A percentile compares a stretch with the other conserved stretches of the same genome.
Evolutionary conservation across 2,113 vertebrate species (phyloP).

Genomic region (Sclerurus mexicanus): DNA sequence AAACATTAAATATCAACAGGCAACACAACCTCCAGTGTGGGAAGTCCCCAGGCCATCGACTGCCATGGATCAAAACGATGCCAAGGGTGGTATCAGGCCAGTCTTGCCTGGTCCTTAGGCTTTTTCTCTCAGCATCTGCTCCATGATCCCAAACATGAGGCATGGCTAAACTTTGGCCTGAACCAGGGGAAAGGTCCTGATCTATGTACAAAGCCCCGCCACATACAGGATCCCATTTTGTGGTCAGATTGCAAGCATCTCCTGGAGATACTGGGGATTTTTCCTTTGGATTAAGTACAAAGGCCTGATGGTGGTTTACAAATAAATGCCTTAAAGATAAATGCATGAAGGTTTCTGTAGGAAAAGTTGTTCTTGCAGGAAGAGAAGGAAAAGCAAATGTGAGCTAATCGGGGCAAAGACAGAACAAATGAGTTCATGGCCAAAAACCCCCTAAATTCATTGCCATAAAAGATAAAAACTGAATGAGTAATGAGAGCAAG

Average conservation of each 20-base stretch:
- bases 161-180: not conserved
- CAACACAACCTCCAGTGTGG: not conserved
- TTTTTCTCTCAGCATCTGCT: not conserved
- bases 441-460: not conserved
- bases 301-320: conserved; percentile 16
- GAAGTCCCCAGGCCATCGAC: not conserved
- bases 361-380: not conserved
- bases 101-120: not conserved
- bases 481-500: not conserved
- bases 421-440: conserved; percentile 13
- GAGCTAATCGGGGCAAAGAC: conserved; percentile 6
- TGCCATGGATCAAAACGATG: not conserved
- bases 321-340: conserved; percentile 44
- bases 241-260: not conserved
- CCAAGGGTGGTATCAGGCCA: not conserved
- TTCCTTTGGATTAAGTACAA: conserved; percentile 14
- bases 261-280: not conserved
- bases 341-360: not conserved
- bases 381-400: conserved; percentile 8
- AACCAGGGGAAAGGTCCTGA: not conserved
- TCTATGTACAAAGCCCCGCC: fast-evolving
- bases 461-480: conserved; percentile 54
- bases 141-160: fast-evolving
- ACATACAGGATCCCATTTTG: not conserved
- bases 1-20: not conserved